Conservation (phyloP, 1,140 invertebrate genomes). For the Vanessa tameamea region DNA sequence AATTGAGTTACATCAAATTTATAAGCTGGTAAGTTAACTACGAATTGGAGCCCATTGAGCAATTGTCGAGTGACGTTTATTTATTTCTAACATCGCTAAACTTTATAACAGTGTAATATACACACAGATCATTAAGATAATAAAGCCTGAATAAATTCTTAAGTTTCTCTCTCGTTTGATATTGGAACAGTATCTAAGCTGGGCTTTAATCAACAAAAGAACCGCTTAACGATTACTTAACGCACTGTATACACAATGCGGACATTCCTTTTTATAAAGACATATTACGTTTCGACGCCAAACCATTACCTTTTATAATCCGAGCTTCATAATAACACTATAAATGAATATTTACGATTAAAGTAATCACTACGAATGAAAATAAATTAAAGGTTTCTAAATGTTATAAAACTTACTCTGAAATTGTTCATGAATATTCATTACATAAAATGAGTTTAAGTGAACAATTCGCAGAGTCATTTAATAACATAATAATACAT, state of each 20-base stretch:
- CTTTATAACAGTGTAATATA: slow-evolving; percentile 9
- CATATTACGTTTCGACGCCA: no score
- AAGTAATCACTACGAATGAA: background rate
- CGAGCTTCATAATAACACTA: no score
- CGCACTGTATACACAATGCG: background rate
- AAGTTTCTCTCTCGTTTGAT: background rate
- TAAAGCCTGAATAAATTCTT: background rate
- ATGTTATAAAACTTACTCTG: background rate
- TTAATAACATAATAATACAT: slow-evolving; percentile 46
- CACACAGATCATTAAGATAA: background rate
- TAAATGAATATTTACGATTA: background rate
- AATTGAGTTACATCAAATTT: slow-evolving; percentile 52
- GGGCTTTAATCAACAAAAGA: background rate
- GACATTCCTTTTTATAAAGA: background rate
- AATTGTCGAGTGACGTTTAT: slow-evolving; percentile 31
- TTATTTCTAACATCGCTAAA: slow-evolving; percentile 19
- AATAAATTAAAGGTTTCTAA: background rate
- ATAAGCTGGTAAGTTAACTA: slow-evolving; percentile 33
- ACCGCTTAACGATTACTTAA: background rate
- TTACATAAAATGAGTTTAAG: slow-evolving; percentile 25
- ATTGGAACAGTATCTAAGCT: no score
- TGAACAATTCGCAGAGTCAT: slow-evolving; percentile 46
- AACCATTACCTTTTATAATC: background rate
- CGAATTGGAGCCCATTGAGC: slow-evolving; percentile 17
- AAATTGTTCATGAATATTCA: slow-evolving; percentile 24